Percentiles rank a stretch among this genome's conserved stretches.
Evolutionary conservation across 2,113 vertebrate genomes (phyloP).

Genomic region (Thamnaconus septentrionalis): DNA sequence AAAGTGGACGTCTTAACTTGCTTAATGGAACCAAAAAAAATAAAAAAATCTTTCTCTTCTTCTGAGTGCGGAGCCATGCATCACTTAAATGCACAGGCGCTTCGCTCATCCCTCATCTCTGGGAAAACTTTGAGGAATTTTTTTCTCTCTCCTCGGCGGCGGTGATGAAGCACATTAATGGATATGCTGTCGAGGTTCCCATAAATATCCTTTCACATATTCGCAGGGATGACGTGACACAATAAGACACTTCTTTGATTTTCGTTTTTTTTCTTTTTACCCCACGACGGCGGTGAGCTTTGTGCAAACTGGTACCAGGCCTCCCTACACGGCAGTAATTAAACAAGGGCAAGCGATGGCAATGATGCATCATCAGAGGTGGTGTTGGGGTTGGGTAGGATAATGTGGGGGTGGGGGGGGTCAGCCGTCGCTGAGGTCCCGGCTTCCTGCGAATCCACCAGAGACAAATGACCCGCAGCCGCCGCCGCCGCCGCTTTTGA

Average conservation of each 20-base stretch:
- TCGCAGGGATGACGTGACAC: constrained; percentile 62
- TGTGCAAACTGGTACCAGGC: constrained; percentile 53
- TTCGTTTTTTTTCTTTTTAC: no score
- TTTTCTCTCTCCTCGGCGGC: constrained; percentile 37
- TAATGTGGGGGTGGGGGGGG: no score
- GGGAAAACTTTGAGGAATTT: constrained; percentile 35
- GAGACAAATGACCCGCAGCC: constrained; percentile 66
- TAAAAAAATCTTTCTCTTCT: background rate
- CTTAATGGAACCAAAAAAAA: background rate
- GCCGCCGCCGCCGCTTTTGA: constrained; percentile 56
- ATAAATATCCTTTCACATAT: constrained; percentile 47
- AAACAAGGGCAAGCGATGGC: constrained; percentile 65
- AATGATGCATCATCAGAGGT: constrained; percentile 56
- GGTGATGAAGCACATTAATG: constrained; percentile 45
- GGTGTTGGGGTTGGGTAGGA: constrained; percentile 6
- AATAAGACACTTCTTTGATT: constrained; percentile 48
- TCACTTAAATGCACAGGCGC: constrained; percentile 30
- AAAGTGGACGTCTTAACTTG: no score
- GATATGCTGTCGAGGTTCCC: constrained; percentile 53
- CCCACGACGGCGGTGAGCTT: constrained; percentile 49
- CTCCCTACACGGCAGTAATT: constrained; percentile 66
- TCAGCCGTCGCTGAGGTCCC: constrained; percentile 29
- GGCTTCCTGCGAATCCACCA: constrained; percentile 53
- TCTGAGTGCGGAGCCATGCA: background rate
- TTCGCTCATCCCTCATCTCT: constrained; percentile 48